These are phyloP conservation scores for Apis laboriosa DNA, from an alignment of 1,140 invertebrate genomes.

Conservation along the genomic window DNA sequence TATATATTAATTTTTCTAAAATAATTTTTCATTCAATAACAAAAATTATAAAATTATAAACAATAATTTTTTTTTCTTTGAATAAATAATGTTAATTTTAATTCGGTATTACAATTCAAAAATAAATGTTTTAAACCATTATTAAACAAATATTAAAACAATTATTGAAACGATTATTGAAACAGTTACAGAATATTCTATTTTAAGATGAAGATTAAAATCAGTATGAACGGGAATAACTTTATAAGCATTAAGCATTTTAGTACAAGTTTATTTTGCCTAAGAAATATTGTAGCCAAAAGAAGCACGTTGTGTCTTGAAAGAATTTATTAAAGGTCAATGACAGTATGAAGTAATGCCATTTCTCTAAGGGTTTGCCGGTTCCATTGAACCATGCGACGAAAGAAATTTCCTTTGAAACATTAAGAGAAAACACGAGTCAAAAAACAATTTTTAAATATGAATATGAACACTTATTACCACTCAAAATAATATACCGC, in stretches of 20 bases:
- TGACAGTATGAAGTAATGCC: conserved; percentile 33
- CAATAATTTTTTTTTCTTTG: no score
- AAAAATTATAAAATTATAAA: no score
- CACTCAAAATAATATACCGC: neutral
- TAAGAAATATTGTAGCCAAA: neutral
- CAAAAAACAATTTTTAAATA: neutral
- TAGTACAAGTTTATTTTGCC: neutral
- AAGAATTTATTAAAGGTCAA: conserved; percentile 34
- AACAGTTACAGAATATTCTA: neutral
- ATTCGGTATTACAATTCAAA: no score
- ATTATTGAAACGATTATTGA: neutral
- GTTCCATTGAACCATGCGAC: neutral
- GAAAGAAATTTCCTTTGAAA: neutral
- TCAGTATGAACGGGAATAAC: neutral
- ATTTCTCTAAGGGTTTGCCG: conserved; percentile 9
- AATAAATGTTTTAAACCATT: no score
- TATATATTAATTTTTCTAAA: no score
- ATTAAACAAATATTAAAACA: no score
- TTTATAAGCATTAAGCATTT: neutral
- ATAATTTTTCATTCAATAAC: no score
- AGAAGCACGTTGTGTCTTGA: neutral
- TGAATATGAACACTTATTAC: neutral
- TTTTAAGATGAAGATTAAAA: conserved; percentile 18
- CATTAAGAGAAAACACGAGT: neutral
- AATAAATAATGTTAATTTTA: no score